A percentile compares a stretch with the other conserved stretches of the same genome.
These are phyloP conservation scores for Parthenolecanium corni DNA, from an alignment of 2,888 invertebrate species.

Conservation along the genomic window DNA sequence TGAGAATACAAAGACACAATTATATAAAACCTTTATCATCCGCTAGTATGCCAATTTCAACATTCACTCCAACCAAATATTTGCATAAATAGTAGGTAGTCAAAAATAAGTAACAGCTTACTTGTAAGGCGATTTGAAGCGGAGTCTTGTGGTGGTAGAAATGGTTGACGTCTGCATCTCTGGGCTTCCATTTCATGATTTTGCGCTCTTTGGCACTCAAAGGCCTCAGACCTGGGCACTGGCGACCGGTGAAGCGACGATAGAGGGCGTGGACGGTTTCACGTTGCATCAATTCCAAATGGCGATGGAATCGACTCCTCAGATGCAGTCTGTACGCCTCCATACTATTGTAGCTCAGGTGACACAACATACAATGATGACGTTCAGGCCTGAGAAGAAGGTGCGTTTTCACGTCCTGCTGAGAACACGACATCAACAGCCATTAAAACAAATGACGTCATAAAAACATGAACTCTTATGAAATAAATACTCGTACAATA, in stretches of 20 bases:
- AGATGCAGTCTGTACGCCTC: slow-evolving; percentile 31
- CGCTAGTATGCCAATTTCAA: too few relatives aligned
- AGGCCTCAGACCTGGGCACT: slow-evolving; percentile 32
- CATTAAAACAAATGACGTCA: too few relatives aligned
- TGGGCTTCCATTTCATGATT: slow-evolving; percentile 33
- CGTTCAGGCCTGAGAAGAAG: slow-evolving; percentile 1
- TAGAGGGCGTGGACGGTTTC: slow-evolving; percentile 34
- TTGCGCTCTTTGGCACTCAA: slow-evolving; percentile 31
- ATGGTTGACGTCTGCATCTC: slow-evolving; percentile 32
- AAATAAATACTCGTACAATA: too few relatives aligned
- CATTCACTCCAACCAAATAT: too few relatives aligned
- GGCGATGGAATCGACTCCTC: slow-evolving; percentile 32
- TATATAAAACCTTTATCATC: too few relatives aligned
- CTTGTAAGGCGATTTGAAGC: slow-evolving; percentile 32
- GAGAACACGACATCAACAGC: too few relatives aligned
- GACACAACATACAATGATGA: slow-evolving; percentile 34
- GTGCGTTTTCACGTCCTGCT: too few relatives aligned
- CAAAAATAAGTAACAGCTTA: too few relatives aligned
- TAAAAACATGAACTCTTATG: too few relatives aligned
- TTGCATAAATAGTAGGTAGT: too few relatives aligned
- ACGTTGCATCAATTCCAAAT: slow-evolving; percentile 33
- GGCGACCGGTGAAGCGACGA: slow-evolving; percentile 32
- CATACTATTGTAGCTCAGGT: slow-evolving; percentile 31
- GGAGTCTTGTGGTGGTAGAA: slow-evolving; percentile 35
- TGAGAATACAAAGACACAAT: too few relatives aligned